phyloP scores from a whole-genome alignment of 2,113 vertebrate genomes.

The Perognathus longimembris region DNA sequence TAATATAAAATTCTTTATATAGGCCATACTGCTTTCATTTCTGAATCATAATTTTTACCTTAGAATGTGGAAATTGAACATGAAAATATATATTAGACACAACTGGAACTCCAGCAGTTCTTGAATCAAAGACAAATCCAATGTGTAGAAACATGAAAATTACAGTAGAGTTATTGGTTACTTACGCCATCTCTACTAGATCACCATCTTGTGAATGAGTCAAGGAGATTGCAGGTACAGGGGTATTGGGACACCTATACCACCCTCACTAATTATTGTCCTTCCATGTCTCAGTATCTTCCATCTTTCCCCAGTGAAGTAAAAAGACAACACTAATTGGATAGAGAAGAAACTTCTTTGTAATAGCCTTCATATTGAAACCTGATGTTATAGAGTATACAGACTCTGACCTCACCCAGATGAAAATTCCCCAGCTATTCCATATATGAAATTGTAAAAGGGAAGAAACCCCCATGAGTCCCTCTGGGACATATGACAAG shows the following conservation, averaged over 20 bases:
- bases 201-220: not conserved
- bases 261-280: not conserved
- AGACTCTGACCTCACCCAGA: not conserved
- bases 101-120: not conserved
- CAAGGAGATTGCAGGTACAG: not conserved
- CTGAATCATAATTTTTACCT: not conserved
- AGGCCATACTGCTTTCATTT: not conserved
- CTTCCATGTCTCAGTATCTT: not conserved
- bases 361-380: not conserved
- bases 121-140: conserved; percentile 7
- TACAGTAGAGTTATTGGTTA: not conserved
- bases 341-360: not conserved
- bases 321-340: not conserved
- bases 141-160: not conserved
- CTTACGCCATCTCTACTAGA: not conserved
- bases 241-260: too few relatives aligned
- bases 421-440: not conserved
- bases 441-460: not conserved
- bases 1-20: not conserved
- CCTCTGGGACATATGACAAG: not conserved
- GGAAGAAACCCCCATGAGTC: not conserved
- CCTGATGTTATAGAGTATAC: not conserved
- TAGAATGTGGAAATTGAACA: not conserved
- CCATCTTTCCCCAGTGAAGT: not conserved
- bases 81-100: not conserved